Conservation (phyloP, 2,797 vertebrate genomes). For the Fringilla coelebs region DNA sequence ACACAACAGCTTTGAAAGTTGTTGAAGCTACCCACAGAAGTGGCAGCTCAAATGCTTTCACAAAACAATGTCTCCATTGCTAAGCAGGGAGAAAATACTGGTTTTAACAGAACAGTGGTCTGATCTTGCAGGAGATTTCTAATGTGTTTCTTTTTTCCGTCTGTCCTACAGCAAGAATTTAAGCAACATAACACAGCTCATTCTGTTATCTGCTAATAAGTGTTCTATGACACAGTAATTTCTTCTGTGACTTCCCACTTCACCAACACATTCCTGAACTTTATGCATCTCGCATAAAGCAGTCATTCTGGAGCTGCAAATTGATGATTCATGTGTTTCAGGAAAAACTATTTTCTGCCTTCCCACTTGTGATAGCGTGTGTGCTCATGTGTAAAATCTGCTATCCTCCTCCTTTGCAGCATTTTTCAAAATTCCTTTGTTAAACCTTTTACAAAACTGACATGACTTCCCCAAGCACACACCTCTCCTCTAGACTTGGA, state of each 20-base stretch:
- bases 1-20: neutral
- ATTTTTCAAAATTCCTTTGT: neutral
- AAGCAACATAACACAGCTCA: neutral
- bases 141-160: neutral
- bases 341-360: neutral
- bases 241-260: neutral
- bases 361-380: neutral
- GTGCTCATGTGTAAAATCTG: neutral
- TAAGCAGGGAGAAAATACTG: neutral
- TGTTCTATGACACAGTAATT: neutral
- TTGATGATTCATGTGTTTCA: neutral
- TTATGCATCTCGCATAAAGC: neutral
- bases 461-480: neutral
- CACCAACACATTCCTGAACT: neutral
- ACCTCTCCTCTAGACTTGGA: neutral
- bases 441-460: neutral
- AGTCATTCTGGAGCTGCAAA: neutral
- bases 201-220: neutral
- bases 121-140: neutral
- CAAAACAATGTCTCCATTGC: neutral
- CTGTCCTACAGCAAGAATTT: neutral
- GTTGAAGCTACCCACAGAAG: neutral
- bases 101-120: neutral
- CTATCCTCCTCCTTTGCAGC: neutral
- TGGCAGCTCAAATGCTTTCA: neutral